Evolutionary conservation across 2,113 vertebrate species (phyloP), one percentile per base, ranked within the genome.

Genomic region (Dinomys branickii): DNA sequence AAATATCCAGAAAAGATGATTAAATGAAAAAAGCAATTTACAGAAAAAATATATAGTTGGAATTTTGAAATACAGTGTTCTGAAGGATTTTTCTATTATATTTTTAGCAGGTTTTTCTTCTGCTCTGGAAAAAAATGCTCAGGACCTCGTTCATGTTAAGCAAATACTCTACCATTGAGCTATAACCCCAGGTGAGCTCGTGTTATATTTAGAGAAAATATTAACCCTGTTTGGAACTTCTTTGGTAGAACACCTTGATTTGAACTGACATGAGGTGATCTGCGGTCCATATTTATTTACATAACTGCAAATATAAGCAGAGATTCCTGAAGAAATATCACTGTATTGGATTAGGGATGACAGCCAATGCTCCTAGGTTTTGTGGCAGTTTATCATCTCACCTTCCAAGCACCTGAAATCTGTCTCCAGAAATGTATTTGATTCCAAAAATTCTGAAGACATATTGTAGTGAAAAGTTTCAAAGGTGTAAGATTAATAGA

Each of bases 11-110:
- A 80, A 89, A 85, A 88, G 33, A 73, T 67, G 61, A 61, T 69
- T 96, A 54, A 95, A 16, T 95, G 7, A 71, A 92, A 93, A 84
- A 7, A 38, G 61, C 26, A 73, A 83, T 41, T 54, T 86, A 19
- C 7, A 90, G 52, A 50, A 65, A 83, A 84, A 80, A 63, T 67
- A 9, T 78, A 19, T 81, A 85, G 5, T 59, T 11, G 38, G 30
- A 95, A 52, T 88, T 94, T 24, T 69, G 41, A 92, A 94, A 83
- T 47, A 52, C 2, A 81, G 14, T 28, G 7, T 7, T 93, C 3
- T 19, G 17, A n/a, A 69, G 2, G 2, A n/a, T 47, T 14, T 28
- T 41, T 41, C 38, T 73, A 41, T 47, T 47, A 75, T 75, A 20
- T 28, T 28, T 77, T 77, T 77, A 16, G 44, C 24, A 47, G 12